These are phyloP conservation scores for Drosophila murphyi DNA, from an alignment of 1,140 invertebrate species.

Conservation along the genomic window DNA sequence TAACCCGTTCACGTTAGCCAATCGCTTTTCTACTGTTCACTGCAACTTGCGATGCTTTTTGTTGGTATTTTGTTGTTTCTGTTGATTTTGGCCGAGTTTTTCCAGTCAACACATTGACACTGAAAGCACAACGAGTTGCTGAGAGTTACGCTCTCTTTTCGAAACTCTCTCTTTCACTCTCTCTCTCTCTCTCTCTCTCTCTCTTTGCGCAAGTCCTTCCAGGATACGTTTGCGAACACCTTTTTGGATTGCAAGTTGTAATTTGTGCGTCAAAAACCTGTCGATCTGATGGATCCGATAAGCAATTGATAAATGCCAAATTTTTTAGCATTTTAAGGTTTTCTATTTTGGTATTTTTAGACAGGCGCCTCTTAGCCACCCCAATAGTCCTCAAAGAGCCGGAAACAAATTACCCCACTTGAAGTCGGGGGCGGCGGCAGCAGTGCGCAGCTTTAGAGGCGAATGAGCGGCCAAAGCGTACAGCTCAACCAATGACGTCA, in stretches of 20 bases:
- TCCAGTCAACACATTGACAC: conserved; percentile 44
- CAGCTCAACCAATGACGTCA: conserved; percentile 76
- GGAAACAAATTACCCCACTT: conserved; percentile 9
- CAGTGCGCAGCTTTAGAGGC: conserved; percentile 64
- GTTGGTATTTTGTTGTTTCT: conserved; percentile 51
- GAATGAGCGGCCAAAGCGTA: conserved; percentile 63
- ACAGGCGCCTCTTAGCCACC: background rate
- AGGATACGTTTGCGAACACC: conserved; percentile 34
- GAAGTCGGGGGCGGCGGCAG: background rate
- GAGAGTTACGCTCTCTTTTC: background rate
- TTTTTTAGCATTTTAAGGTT: conserved; percentile 10
- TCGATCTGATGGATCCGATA: conserved; percentile 33
- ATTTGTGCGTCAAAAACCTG: conserved; percentile 20
- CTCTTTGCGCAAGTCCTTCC: conserved; percentile 55
- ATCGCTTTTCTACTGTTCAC: conserved; percentile 57
- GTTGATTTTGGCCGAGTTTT: conserved; percentile 20
- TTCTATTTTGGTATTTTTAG: conserved; percentile 21
- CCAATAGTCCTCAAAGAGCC: background rate
- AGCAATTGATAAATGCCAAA: conserved; percentile 40
- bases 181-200: conserved; percentile 5
- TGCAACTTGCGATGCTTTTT: conserved; percentile 23
- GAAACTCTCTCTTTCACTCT: background rate
- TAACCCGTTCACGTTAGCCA: background rate
- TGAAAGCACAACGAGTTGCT: conserved; percentile 16
- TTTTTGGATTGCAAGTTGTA: conserved; percentile 17